Conservation (phyloP, 2,113 vertebrate species). For the Anhinga rufa region DNA sequence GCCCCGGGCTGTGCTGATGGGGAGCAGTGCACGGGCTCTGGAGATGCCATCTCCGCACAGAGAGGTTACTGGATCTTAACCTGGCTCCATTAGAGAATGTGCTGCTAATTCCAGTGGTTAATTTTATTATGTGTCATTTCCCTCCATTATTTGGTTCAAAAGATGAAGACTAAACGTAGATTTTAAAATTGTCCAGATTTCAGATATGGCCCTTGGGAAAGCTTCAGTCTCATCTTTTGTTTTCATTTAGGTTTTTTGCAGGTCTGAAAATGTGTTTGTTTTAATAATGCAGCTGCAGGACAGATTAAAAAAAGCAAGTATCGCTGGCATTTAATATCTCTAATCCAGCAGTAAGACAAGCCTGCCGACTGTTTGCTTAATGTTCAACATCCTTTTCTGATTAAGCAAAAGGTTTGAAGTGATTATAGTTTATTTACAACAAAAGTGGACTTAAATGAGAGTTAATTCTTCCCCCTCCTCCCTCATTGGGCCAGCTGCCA, state of each 20-base stretch:
- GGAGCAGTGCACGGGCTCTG: neutral
- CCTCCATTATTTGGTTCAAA: conserved; percentile 52
- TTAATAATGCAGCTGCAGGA: conserved; percentile 60
- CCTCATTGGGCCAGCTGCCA: conserved; percentile 2
- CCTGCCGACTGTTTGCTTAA: conserved; percentile 50
- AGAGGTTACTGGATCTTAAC: neutral
- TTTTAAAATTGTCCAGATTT: conserved; percentile 16
- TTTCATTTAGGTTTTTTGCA: conserved; percentile 51
- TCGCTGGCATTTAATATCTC: conserved; percentile 37
- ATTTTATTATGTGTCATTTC: conserved; percentile 35
- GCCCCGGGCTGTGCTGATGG: fast-evolving
- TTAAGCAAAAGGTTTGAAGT: conserved; percentile 70
- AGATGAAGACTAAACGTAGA: conserved; percentile 42
- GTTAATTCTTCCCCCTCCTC: conserved; percentile 61
- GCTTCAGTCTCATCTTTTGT: conserved; percentile 43
- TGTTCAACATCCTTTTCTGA: conserved; percentile 64
- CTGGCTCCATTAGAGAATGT: neutral
- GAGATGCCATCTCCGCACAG: neutral
- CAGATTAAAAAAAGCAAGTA: conserved; percentile 38
- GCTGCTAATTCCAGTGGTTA: conserved; percentile 55
- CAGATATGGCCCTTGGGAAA: conserved; percentile 27
- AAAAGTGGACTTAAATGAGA: conserved; percentile 66
- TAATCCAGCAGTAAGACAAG: conserved; percentile 53
- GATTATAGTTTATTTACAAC: conserved; percentile 73
- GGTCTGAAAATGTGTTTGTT: conserved; percentile 62